Base-by-base conservation (phyloP, 2,888 invertebrate genomes). In the Buathra laborator region DNA sequence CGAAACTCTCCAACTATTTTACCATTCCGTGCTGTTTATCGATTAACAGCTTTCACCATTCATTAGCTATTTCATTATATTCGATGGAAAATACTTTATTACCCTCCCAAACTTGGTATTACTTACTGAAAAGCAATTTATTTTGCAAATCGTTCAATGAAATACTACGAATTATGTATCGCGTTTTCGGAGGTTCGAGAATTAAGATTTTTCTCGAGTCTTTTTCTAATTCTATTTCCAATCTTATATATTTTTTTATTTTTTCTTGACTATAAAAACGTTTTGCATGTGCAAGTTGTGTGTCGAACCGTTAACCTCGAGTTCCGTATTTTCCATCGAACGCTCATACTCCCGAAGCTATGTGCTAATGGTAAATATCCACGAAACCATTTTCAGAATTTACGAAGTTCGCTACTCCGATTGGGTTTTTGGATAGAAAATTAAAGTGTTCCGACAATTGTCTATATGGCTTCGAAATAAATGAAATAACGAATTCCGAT, bases 11-110 rank as follows among this genome's bases (percentile, higher is more conserved):
- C 5, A 71, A 10, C 29, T 0, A 68, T 70, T 68, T 64, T 29
- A 12, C 19, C 16, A 12, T 64, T 53, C 6, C 46, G 51, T n/a
- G 44, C 53, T 51, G 74, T 83, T 75, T 24, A n/a, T 16, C 51
- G 32, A 75, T 70, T n/a, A 71, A 3, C 14, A 72, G 72, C 37
- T 46, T 56, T 59, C 48, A 59, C 37, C 9, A 14, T 66, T 53
- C 46, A 51, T 44, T n/a, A 37, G 19, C 16, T 16, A 53, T 6
- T 37, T 62, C 14, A 37, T 37, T 37, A 37, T 37, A 37, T 7
- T 7, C 9, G 37, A 37, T 37, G 1, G 37, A 7, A 37, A 37
- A 37, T 5, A 37, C 7, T 37, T 37, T 37, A 37, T 1, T 37
- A 37, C 37, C 9, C 37, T 37, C 37, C 7, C 37, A 37, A 37